phyloP scores from a whole-genome alignment of 2,113 vertebrate species.

The Planiliza haematocheilus region DNA sequence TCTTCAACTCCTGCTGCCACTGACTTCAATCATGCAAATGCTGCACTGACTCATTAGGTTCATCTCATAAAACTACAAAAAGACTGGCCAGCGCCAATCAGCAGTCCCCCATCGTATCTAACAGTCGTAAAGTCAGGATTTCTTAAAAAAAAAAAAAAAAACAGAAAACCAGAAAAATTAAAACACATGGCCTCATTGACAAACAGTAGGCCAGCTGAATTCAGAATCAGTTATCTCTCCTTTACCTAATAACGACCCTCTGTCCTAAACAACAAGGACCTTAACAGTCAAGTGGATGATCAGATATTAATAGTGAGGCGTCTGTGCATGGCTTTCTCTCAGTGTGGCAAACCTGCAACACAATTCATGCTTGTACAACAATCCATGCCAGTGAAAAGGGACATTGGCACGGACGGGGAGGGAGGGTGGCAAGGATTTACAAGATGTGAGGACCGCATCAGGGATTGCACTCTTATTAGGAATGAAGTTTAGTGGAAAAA shows the following conservation, averaged over 20 bases:
- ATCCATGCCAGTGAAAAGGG: not conserved
- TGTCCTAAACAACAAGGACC: slow-evolving; percentile 44
- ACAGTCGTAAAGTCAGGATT: slow-evolving; percentile 77
- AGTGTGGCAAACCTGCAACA: slow-evolving; percentile 28
- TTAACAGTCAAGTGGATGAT: slow-evolving; percentile 57
- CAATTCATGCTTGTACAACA: slow-evolving; percentile 12
- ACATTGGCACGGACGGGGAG: not conserved
- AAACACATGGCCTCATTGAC: slow-evolving; percentile 13
- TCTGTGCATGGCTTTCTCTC: slow-evolving; percentile 47
- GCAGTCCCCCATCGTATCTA: slow-evolving; percentile 36
- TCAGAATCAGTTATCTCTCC: slow-evolving; percentile 14
- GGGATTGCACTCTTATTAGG: slow-evolving; percentile 1
- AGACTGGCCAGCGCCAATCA: slow-evolving; percentile 27
- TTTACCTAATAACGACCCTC: slow-evolving; percentile 48
- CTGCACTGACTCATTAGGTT: slow-evolving; percentile 21
- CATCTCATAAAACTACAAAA: slow-evolving; percentile 47
- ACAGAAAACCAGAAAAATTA: no score
- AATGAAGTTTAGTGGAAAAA: slow-evolving; percentile 2
- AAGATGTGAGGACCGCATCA: slow-evolving; percentile 3
- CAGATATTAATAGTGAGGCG: slow-evolving; percentile 36
- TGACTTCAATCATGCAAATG: slow-evolving; percentile 14
- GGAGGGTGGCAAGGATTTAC: not conserved
- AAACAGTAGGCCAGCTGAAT: slow-evolving; percentile 21
- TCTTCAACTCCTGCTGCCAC: slow-evolving; percentile 35
- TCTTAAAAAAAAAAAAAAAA: slow-evolving; percentile 3